Conservation (phyloP, 2,888 invertebrate genomes). For the Parascotia fuliginaria region DNA sequence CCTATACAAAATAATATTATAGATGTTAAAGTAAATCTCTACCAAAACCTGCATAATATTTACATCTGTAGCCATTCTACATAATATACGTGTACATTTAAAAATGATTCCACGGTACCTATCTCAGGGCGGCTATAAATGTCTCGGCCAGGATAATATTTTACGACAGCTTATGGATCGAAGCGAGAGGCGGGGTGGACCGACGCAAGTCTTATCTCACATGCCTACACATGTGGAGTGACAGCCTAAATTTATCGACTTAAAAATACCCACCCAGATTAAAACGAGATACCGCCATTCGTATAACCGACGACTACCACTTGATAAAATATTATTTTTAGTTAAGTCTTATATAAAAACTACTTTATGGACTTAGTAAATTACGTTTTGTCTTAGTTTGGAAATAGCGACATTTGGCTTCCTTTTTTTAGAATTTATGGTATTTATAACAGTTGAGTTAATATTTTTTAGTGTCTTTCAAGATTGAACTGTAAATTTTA, state of each 20-base stretch:
- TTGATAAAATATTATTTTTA: conserved; percentile 72
- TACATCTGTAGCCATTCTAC: conserved; percentile 19
- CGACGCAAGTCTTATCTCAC: conserved; percentile 65
- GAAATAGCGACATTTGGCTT: conserved; percentile 38
- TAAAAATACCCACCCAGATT: conserved; percentile 81
- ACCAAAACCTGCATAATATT: conserved; percentile 1
- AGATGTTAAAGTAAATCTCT: too few relatives aligned
- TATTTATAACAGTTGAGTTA: not conserved
- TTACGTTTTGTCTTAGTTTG: conserved; percentile 44
- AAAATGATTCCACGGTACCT: conserved; percentile 76
- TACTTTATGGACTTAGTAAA: conserved; percentile 43
- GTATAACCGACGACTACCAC: conserved; percentile 54
- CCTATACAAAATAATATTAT: too few relatives aligned
- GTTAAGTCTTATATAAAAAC: conserved; percentile 44
- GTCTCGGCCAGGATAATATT: conserved; percentile 82
- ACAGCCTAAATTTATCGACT: conserved; percentile 83
- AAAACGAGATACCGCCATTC: conserved; percentile 69
- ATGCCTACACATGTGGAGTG: conserved; percentile 74
- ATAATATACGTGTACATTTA: conserved; percentile 47
- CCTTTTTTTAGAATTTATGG: conserved; percentile 13
- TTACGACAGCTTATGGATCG: conserved; percentile 73
- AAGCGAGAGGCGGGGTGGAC: conserved; percentile 65
- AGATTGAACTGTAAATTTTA: too few relatives aligned
- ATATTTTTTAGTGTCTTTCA: not conserved
- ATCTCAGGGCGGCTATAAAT: conserved; percentile 78